Percentiles rank a stretch among this genome's conserved stretches.
Evolutionary conservation across 2,113 vertebrate genomes (phyloP).

Genomic region (Anhinga anhinga): DNA sequence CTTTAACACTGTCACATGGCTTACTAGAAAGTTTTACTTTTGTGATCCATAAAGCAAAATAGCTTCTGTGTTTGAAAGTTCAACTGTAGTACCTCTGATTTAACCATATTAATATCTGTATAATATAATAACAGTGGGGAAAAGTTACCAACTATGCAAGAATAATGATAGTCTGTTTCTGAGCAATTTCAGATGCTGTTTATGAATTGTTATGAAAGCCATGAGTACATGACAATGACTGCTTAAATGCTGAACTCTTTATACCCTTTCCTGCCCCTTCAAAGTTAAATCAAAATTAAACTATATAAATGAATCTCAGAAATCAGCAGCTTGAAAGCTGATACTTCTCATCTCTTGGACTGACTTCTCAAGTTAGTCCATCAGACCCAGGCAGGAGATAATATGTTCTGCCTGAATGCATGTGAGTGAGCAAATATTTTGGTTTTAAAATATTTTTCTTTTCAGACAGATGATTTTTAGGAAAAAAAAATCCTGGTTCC

Average conservation of each 20-base stretch:
- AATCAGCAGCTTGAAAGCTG: not conserved
- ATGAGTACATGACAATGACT: not conserved
- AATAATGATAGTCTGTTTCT: not conserved
- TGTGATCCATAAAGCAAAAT: not conserved
- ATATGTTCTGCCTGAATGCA: not conserved
- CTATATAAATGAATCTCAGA: not conserved
- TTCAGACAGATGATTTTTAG: not conserved
- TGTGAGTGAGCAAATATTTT: not conserved
- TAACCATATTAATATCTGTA: not conserved
- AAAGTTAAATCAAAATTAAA: not conserved
- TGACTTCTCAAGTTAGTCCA: not conserved
- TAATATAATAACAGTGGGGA: not conserved
- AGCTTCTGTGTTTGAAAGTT: not conserved
- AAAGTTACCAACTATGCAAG: not conserved
- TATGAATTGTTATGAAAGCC: not conserved
- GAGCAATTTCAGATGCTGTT: not conserved
- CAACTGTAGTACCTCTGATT: not conserved
- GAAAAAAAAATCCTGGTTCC: not conserved
- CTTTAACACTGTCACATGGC: not conserved
- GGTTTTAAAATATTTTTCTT: not conserved
- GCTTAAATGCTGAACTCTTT: not conserved
- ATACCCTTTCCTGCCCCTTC: not conserved
- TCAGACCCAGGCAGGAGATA: not conserved
- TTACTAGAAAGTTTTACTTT: not conserved
- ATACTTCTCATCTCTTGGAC: not conserved